phyloP scores from a whole-genome alignment of 2,797 vertebrate species.

The Oryzias sinensis region DNA sequence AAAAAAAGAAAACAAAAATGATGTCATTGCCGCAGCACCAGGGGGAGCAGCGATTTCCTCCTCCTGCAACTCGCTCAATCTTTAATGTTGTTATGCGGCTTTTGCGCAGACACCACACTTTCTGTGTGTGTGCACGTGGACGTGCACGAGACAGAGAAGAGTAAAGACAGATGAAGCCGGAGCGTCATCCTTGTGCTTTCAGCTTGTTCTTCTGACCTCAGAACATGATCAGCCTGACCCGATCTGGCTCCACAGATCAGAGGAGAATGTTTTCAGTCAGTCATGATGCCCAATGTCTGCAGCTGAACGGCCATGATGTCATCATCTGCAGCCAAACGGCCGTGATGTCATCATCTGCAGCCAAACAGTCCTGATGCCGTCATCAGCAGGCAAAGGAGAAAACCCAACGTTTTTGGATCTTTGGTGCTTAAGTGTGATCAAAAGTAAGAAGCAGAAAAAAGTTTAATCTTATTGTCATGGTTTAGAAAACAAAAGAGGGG shows the following conservation, averaged over 20 bases:
- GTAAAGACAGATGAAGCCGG: constrained; percentile 16
- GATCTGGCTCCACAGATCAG: constrained; percentile 13
- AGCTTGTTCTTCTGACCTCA: constrained; percentile 4
- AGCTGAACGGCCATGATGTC: background rate
- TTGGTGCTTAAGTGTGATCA: no score
- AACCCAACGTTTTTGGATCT: no score
- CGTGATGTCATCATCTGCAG: no score
- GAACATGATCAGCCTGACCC: constrained; percentile 33
- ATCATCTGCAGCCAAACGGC: no score
- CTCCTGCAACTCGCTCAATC: constrained; percentile 45
- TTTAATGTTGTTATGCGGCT: constrained; percentile 52
- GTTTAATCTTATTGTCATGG: no score
- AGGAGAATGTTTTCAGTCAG: constrained; percentile 11
- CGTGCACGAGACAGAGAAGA: background rate
- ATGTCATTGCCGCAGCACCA: constrained; percentile 48
- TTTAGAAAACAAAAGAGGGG: no score
- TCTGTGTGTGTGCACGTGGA: background rate
- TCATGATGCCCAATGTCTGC: background rate
- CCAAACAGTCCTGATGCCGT: no score
- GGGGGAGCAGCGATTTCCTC: constrained; percentile 58
- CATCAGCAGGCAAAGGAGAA: no score
- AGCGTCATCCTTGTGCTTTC: constrained; percentile 4
- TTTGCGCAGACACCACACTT: constrained; percentile 15
- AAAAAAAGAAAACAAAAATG: constrained; percentile 25
- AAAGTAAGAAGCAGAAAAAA: no score